Base-by-base conservation (phyloP, 2,797 vertebrate species). In the Odontamblyopus lacepedii region DNA sequence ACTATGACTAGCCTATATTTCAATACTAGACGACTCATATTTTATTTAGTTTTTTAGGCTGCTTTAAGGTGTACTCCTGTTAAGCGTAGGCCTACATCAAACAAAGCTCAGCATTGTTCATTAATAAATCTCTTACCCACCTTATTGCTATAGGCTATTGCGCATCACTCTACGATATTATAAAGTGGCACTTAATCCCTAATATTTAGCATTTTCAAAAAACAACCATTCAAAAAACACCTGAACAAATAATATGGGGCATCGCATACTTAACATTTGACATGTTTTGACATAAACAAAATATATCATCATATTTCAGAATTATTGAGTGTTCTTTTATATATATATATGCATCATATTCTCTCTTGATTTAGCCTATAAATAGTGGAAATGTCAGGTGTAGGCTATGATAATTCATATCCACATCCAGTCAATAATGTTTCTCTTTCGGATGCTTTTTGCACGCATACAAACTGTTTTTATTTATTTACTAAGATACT, bases 401-500 rank as follows among this genome's bases (percentile, higher is more conserved):
- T 55, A 8, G 23, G 23, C 23, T 23, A 23, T 12, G 41, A 11
- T 19, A n/a, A 55, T 5, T 56, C 57, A 60, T 27, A 29, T 60
- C 27, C 57, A 29, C 5, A 29, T 27, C 15, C 5, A 30, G 57
- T 26, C n/a, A 56, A 56, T 30, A 60, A 5, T 60, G 27, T 56
- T 56, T 23, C n/a, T 15, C 19, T 6, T 55, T n/a, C n/a, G 51
- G 19, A 29, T 48, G 73, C 70, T 70, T 78, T 16, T 29, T 63
- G 35, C 70, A 69, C 74, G 64, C 81, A 85, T 71, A 71, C 48
- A 41, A 23, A 73, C n/a, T 19, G 55, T 75, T 80, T 84, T 86
- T 83, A 80, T 85, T 83, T 83, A 76, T 77, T 80, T 67, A n/a
- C 64, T 19, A 62, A 77, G 74, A 85, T 77, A 79, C 41, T 78